A percentile compares a stretch with the other conserved stretches of the same genome.
phyloP scores from a whole-genome alignment of 2,888 invertebrate genomes.

The Drosophila quinaria region DNA sequence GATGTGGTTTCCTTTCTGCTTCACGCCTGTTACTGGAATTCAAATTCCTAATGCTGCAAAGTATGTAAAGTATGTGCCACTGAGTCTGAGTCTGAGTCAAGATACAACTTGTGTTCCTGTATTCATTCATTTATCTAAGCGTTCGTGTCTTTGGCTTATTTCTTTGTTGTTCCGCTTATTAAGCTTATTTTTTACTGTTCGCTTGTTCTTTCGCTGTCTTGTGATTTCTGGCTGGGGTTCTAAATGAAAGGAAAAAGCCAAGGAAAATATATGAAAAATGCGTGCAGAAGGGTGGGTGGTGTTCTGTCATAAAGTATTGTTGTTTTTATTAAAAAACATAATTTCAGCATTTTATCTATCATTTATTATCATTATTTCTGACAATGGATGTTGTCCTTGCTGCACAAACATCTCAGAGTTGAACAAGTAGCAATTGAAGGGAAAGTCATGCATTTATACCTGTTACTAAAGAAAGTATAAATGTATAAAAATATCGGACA shows the following conservation, averaged over 20 bases:
- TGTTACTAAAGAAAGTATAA: no score
- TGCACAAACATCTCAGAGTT: not conserved
- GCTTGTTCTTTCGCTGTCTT: conserved; percentile 40
- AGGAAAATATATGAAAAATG: conserved; percentile 39
- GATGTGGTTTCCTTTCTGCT: conserved; percentile 54
- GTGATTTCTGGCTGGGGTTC: conserved; percentile 29
- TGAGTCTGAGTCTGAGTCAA: not conserved
- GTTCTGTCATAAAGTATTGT: conserved; percentile 65
- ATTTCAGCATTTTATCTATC: conserved; percentile 74
- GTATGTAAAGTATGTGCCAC: conserved; percentile 72
- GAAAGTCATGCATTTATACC: not conserved
- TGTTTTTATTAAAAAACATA: conserved; percentile 73
- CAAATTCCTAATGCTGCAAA: conserved; percentile 53
- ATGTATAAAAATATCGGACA: no score
- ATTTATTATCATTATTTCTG: conserved; percentile 80
- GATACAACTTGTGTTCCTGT: conserved; percentile 50
- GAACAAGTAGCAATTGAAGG: not conserved
- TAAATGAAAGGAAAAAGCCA: conserved; percentile 20
- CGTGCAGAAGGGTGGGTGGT: conserved; percentile 8
- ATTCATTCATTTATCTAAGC: conserved; percentile 75
- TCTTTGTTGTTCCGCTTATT: conserved; percentile 70
- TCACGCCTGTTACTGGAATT: conserved; percentile 71
- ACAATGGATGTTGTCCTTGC: conserved; percentile 22
- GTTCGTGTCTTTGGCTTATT: conserved; percentile 67
- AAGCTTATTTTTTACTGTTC: conserved; percentile 62